phyloP scores from a whole-genome alignment of 2,797 vertebrate species.

The Chaunax sp. region DNA sequence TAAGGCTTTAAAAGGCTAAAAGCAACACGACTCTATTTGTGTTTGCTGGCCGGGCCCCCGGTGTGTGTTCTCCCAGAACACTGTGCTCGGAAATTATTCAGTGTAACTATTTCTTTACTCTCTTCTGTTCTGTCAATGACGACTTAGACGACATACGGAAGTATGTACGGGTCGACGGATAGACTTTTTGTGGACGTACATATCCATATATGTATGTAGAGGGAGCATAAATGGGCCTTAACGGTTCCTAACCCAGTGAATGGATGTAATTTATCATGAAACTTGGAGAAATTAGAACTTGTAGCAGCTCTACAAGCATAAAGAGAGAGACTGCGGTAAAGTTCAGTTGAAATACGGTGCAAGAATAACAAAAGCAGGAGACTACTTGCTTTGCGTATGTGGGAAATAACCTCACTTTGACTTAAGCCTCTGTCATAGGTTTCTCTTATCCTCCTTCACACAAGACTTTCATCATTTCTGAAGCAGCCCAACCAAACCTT shows the following conservation, averaged over 20 bases:
- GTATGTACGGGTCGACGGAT: too few species aligned
- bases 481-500: conserved; percentile 28
- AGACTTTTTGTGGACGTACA: too few species aligned
- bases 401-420: conserved; percentile 55
- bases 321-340: neutral
- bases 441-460: conserved; percentile 37
- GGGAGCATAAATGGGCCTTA: too few species aligned
- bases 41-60: conserved; percentile 46
- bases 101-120: conserved; percentile 16
- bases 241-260: too few species aligned
- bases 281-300: conserved; percentile 4
- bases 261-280: neutral
- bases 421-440: conserved; percentile 39
- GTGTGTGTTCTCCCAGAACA: conserved; percentile 48
- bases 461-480: conserved; percentile 24
- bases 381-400: conserved; percentile 49
- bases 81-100: conserved; percentile 17
- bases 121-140: too few species aligned
- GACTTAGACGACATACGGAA: too few species aligned
- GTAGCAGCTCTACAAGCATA: neutral
- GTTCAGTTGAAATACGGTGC: conserved; percentile 29
- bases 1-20: conserved; percentile 55
- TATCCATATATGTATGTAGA: too few species aligned
- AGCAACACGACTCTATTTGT: conserved; percentile 62
- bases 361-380: conserved; percentile 55